Percentiles rank a stretch among this genome's conserved stretches.
phyloP scores from a whole-genome alignment of 2,888 invertebrate species.

The Drosophila pseudotalamancana region DNA sequence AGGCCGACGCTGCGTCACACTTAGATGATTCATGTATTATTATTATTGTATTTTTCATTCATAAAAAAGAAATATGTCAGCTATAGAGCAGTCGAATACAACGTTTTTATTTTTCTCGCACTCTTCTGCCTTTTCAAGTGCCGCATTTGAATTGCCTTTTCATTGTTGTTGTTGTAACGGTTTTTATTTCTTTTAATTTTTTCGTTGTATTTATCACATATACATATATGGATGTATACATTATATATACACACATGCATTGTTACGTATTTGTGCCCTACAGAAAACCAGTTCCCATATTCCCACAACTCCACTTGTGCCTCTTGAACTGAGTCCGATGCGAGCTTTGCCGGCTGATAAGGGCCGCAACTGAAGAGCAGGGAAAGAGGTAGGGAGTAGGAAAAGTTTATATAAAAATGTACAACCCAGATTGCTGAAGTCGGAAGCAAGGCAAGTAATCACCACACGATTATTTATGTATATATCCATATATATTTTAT shows the following conservation, averaged over 20 bases:
- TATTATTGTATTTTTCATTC: slow-evolving; percentile 56
- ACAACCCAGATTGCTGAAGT: slow-evolving; percentile 15
- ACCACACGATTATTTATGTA: background rate
- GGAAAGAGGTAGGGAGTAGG: background rate
- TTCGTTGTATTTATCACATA: slow-evolving; percentile 39
- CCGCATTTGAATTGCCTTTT: slow-evolving; percentile 69
- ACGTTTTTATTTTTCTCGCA: slow-evolving; percentile 19
- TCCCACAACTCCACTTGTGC: slow-evolving; percentile 58
- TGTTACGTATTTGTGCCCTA: slow-evolving; percentile 74
- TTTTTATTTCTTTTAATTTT: slow-evolving; percentile 15
- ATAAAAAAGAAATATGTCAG: slow-evolving; percentile 66
- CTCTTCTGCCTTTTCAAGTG: slow-evolving; percentile 51
- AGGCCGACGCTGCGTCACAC: slow-evolving; percentile 59
- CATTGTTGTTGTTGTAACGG: slow-evolving; percentile 17
- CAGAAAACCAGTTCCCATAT: slow-evolving; percentile 67
- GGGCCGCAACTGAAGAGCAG: background rate
- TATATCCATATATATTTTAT: background rate
- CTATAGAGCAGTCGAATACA: slow-evolving; percentile 20
- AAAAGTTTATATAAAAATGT: slow-evolving; percentile 1
- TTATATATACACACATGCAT: slow-evolving; percentile 36
- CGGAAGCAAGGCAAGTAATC: slow-evolving; percentile 18
- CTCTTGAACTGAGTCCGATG: slow-evolving; percentile 52
- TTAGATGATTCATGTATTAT: slow-evolving; percentile 65
- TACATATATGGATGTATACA: slow-evolving; percentile 1
- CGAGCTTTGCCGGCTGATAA: slow-evolving; percentile 36